Conservation (phyloP, 2,797 vertebrate species). For the Liasis olivaceus region DNA sequence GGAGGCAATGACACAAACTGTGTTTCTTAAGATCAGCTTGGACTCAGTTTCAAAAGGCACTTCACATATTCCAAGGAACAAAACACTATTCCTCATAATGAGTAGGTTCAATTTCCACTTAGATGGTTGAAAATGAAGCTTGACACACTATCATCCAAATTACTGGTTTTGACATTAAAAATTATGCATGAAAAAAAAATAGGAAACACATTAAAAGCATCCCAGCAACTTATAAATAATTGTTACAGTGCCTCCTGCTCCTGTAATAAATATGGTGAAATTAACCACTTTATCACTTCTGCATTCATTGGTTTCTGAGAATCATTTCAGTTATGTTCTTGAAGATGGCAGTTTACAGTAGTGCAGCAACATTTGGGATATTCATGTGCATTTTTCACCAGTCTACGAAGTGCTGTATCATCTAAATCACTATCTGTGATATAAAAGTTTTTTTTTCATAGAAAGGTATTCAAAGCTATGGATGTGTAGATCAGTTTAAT, state of each 20-base stretch:
- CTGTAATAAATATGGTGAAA: constrained; percentile 7
- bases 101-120: not conserved
- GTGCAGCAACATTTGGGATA: not conserved
- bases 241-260: not conserved
- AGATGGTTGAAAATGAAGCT: not conserved
- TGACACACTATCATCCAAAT: not conserved
- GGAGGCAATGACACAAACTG: too few species aligned
- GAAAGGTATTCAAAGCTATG: too few species aligned
- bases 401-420: too few species aligned
- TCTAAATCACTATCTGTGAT: too few species aligned
- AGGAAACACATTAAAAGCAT: not conserved
- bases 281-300: constrained; percentile 2
- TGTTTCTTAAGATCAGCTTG: not conserved
- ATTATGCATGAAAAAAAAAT: not conserved
- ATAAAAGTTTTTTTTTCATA: too few species aligned
- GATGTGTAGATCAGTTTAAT: too few species aligned
- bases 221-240: not conserved
- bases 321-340: not conserved
- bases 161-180: not conserved
- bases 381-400: not conserved
- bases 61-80: too few species aligned
- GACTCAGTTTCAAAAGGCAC: too few species aligned
- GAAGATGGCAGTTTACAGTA: not conserved
- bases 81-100: not conserved
- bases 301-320: constrained; percentile 1